phyloP scores from a whole-genome alignment of 2,888 invertebrate genomes.

The Glomeris marginata region DNA sequence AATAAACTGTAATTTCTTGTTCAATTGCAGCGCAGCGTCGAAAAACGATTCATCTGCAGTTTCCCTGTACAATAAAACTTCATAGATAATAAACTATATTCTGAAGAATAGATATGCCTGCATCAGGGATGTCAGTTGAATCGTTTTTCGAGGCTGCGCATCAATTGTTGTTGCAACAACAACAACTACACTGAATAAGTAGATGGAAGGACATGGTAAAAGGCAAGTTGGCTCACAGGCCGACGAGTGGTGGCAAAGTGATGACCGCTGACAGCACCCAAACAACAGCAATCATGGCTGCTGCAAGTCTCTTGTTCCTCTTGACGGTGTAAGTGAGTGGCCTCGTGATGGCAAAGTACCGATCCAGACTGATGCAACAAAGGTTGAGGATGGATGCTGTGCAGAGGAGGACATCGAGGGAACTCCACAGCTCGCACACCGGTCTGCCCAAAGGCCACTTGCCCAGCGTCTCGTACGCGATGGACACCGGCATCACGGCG shows the following conservation, averaged over 20 bases:
- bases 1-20: too few relatives aligned
- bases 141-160: too few relatives aligned
- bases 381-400: constrained; percentile 28
- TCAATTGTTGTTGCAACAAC: too few relatives aligned
- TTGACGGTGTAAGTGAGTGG: constrained; percentile 24
- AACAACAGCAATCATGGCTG: constrained; percentile 24
- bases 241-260: constrained; percentile 25
- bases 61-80: too few relatives aligned
- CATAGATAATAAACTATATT: too few relatives aligned
- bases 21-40: too few relatives aligned
- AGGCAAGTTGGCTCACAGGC: constrained; percentile 8
- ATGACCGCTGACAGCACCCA: constrained; percentile 24
- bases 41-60: too few relatives aligned
- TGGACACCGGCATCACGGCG: constrained; percentile 19
- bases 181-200: too few relatives aligned
- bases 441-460: constrained; percentile 17
- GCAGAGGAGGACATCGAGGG: constrained; percentile 26
- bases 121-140: too few relatives aligned
- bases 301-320: constrained; percentile 21
- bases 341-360: constrained; percentile 27
- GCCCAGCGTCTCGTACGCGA: constrained; percentile 16
- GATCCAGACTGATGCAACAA: constrained; percentile 26
- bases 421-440: constrained; percentile 21
- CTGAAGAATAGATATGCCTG: too few relatives aligned
- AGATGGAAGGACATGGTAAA: too few relatives aligned